Evolutionary conservation across 2,797 vertebrate genomes (phyloP).

Genomic region (Pogoniulus pusillus): DNA sequence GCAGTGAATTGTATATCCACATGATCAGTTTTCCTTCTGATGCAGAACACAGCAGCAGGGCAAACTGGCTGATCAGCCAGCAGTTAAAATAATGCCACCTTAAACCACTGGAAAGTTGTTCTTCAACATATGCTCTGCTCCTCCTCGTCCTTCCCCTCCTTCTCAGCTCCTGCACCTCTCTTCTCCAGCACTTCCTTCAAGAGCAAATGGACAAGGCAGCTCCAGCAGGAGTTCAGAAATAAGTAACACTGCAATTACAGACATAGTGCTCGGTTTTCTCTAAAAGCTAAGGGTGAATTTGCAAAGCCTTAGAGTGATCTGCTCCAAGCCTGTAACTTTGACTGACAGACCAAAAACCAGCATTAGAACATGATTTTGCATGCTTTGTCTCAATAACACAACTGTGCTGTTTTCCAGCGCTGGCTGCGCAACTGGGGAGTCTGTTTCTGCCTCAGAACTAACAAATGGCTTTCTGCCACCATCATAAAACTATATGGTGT

Average conservation of each 20-base stretch:
- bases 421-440: background rate
- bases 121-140: background rate
- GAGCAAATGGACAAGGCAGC: background rate
- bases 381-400: background rate
- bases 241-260: background rate
- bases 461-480: background rate
- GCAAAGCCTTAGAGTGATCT: background rate
- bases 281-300: background rate
- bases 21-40: background rate
- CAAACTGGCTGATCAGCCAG: background rate
- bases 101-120: background rate
- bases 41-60: background rate
- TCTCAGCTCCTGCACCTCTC: background rate
- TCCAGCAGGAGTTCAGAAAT: background rate
- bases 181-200: background rate
- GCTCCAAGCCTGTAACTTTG: background rate
- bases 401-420: background rate
- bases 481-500: fast-evolving
- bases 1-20: background rate
- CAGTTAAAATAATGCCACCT: background rate
- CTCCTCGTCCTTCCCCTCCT: background rate
- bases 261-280: background rate
- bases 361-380: background rate
- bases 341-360: background rate
- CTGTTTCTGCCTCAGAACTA: background rate